Conservation (phyloP, 2,797 vertebrate species). For the Tarsius wallacei region DNA sequence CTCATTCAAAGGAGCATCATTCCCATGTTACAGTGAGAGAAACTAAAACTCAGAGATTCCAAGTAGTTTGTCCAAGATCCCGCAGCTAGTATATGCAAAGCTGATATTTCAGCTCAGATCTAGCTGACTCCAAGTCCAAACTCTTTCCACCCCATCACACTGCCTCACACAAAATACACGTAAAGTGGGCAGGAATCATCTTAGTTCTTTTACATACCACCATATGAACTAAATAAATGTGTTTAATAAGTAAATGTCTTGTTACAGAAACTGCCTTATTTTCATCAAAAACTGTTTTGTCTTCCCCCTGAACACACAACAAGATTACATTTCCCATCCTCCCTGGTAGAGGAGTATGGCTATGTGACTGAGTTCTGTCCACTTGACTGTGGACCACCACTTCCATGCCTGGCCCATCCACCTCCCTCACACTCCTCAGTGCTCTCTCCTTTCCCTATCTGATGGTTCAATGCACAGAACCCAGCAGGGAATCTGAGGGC, state of each 20-base stretch:
- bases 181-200: neutral
- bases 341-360: neutral
- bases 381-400: neutral
- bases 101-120: neutral
- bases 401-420: neutral
- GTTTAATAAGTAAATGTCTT: neutral
- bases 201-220: neutral
- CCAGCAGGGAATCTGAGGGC: neutral
- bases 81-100: neutral
- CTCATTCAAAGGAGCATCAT: neutral
- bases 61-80: neutral
- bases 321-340: neutral
- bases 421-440: neutral
- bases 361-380: neutral
- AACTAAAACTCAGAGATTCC: neutral
- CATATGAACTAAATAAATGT: neutral
- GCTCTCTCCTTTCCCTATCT: neutral
- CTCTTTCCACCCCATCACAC: neutral
- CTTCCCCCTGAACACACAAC: neutral
- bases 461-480: neutral
- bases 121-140: neutral
- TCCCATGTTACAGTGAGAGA: neutral
- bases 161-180: neutral
- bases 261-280: neutral
- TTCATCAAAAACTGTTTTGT: neutral